Evolutionary conservation across 1,140 invertebrate genomes (phyloP), one percentile per base, ranked within the genome.

Genomic region (Bombus waltoni): DNA sequence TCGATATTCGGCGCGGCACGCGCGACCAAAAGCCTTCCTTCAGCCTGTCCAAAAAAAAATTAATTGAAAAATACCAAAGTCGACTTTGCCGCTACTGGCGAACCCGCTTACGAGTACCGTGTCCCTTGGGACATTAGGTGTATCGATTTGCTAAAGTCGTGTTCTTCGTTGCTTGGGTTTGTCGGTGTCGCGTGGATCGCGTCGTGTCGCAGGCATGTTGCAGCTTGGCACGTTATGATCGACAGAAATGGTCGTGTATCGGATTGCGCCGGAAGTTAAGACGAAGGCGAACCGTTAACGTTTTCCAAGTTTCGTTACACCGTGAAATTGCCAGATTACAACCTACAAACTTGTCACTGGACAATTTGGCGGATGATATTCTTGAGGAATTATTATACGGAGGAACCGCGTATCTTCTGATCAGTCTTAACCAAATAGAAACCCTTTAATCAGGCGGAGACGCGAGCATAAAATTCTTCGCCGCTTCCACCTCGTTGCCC

Each of bases 1-100:
- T 94, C 93, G 92, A 94, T 94, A 94, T 91, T 83, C 91, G 75
- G 83, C 87, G 88, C 85, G 92, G 92, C 93, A 94, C 93, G 92
- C 92, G 93, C 91, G 88, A 74, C 88, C 88, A 75, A 82, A 90
- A 65, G 47, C 13, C 22, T n/a, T 59, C 44, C 22, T 47, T 76
- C 28, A n/a, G 38, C 70, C 65, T 10, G 32, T 38, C 62, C 76
- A 94, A 93, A 91, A 94, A 94, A 91, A 94, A 94, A 93, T 94
- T 94, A 94, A 94, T 94, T 94, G 91, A 92, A 93, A 94, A 94
- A 94, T 94, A 92, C 90, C 94, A 85, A 89, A 83, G 44, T 5
- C 28, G 10, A 62, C 28, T 32, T 8, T 8, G 53, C 76, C 11
- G 35, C n/a, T 25, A 32, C 15, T 9, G 25, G 10, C 8, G 22